Percentiles rank a stretch among this genome's conserved stretches.
These are phyloP conservation scores for Brienomyrus brachyistius DNA, from an alignment of 2,113 vertebrate genomes.

Conservation along the genomic window DNA sequence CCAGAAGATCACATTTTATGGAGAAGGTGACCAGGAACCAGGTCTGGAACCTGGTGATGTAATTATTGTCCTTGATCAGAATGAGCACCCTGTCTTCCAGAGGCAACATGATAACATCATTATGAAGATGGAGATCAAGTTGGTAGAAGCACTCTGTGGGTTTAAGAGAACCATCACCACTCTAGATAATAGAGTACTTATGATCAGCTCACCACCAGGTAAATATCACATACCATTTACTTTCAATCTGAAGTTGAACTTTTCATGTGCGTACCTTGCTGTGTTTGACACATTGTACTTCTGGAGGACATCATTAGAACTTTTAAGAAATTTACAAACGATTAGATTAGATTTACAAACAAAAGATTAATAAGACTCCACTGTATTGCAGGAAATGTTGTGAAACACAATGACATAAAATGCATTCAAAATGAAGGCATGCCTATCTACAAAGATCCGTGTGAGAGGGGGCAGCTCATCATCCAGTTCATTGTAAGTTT, in stretches of 20 bases:
- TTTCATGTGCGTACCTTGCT: neutral
- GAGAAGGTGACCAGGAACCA: slow-evolving; percentile 95
- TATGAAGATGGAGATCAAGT: slow-evolving; percentile 82
- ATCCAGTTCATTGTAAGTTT: slow-evolving; percentile 77
- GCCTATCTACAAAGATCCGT: slow-evolving; percentile 79
- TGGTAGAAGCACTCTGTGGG: slow-evolving; percentile 86
- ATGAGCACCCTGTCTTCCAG: slow-evolving; percentile 77
- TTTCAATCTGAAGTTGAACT: neutral
- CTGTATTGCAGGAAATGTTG: slow-evolving; percentile 72
- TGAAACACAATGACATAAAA: slow-evolving; percentile 74
- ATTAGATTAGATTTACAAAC: too few relatives aligned
- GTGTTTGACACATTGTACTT: neutral
- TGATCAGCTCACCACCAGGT: slow-evolving; percentile 77
- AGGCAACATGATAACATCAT: slow-evolving; percentile 74
- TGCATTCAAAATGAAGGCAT: slow-evolving; percentile 81
- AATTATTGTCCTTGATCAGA: slow-evolving; percentile 85
- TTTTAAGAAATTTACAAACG: too few relatives aligned
- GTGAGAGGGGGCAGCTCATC: slow-evolving; percentile 76
- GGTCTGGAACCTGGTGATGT: slow-evolving; percentile 91
- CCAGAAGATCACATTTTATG: slow-evolving; percentile 86
- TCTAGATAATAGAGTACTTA: slow-evolving; percentile 73
- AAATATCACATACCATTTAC: neutral
- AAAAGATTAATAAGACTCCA: neutral
- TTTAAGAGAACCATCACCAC: slow-evolving; percentile 80
- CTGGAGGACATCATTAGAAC: neutral